Conservation (phyloP, 2,113 vertebrate species). For the Trochalopteron elliotii region DNA sequence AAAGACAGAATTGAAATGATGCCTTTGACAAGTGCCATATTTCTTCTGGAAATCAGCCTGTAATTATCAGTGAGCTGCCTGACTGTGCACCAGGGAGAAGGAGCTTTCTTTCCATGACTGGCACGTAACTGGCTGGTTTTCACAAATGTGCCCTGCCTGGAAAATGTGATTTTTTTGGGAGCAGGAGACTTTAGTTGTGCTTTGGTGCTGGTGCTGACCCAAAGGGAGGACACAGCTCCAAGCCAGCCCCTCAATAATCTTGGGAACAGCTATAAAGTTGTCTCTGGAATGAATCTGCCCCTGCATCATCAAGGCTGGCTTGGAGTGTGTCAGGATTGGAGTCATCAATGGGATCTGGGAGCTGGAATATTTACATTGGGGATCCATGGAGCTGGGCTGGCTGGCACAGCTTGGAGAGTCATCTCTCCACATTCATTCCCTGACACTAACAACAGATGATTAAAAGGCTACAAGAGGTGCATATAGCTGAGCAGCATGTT, state of each 20-base stretch:
- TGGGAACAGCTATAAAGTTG: not conserved
- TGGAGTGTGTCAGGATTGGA: not conserved
- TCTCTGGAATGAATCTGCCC: not conserved
- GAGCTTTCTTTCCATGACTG: not conserved
- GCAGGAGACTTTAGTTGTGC: not conserved
- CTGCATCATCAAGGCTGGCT: not conserved
- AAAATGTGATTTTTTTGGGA: not conserved
- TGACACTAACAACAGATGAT: not conserved
- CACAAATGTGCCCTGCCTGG: not conserved
- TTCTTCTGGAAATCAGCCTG: conserved; percentile 22
- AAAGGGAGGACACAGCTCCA: not conserved
- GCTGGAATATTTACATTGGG: not conserved
- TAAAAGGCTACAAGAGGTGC: not conserved
- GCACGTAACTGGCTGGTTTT: not conserved
- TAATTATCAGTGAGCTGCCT: conserved; percentile 24
- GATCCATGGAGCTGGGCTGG: not conserved
- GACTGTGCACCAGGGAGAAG: not conserved
- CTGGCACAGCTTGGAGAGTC: not conserved
- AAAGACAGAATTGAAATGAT: conserved; percentile 18
- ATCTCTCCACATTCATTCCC: not conserved
- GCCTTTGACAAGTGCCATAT: conserved; percentile 34
- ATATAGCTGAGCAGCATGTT: not conserved
- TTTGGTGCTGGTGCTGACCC: not conserved
- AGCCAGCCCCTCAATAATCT: not conserved
- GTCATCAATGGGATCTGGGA: not conserved